phyloP scores from a whole-genome alignment of 2,888 invertebrate genomes.

The Tinea trinotella region DNA sequence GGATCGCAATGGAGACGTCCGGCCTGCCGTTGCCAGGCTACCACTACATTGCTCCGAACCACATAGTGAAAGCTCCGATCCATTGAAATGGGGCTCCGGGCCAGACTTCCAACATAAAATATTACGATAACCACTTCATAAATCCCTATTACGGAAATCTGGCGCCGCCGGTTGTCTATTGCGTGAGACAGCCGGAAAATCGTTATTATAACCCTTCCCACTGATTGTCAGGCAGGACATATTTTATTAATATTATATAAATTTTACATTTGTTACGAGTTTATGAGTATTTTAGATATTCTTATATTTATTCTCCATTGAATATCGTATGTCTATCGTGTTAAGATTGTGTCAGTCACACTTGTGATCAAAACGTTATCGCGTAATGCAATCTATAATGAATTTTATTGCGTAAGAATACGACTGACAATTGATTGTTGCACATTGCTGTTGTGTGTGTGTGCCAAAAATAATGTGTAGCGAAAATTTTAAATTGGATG shows the following conservation, averaged over 20 bases:
- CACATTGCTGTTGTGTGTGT: no score
- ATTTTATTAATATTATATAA: constrained; percentile 24
- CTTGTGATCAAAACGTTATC: constrained; percentile 1
- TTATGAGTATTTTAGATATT: constrained; percentile 80
- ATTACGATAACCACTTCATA: constrained; percentile 27
- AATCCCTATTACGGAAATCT: constrained; percentile 48
- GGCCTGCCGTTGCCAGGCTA: constrained; percentile 92
- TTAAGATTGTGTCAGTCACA: not conserved
- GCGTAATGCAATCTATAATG: constrained; percentile 5
- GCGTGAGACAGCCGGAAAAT: constrained; percentile 48
- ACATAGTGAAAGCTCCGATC: constrained; percentile 93
- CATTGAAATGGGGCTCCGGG: constrained; percentile 77
- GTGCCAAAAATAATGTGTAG: constrained; percentile 8
- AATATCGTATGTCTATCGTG: constrained; percentile 3
- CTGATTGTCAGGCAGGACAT: constrained; percentile 25
- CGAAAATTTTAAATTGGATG: constrained; percentile 1
- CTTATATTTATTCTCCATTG: constrained; percentile 71
- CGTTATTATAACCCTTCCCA: constrained; percentile 34
- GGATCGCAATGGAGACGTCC: constrained; percentile 96
- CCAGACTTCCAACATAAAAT: constrained; percentile 42
- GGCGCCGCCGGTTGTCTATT: constrained; percentile 53
- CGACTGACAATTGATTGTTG: constrained; percentile 12
- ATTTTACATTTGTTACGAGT: constrained; percentile 72
- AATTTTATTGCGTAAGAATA: constrained; percentile 11
- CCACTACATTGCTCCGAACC: constrained; percentile 93